These are phyloP conservation scores for Pseudocheirus occidentalis DNA, from an alignment of 2,797 vertebrate species.

Conservation along the genomic window DNA sequence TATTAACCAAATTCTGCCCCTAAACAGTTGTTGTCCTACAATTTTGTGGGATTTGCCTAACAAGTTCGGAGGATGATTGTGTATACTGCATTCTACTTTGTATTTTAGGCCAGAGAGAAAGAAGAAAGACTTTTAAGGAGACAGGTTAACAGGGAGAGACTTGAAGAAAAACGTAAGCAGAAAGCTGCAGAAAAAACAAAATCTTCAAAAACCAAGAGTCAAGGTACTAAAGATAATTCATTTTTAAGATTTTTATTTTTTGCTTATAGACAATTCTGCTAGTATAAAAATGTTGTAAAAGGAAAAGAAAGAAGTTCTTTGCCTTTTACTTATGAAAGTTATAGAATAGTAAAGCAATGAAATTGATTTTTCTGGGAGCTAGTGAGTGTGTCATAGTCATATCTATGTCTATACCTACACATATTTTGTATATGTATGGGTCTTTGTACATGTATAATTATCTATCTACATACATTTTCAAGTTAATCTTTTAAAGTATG, in stretches of 20 bases:
- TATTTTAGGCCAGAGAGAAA: conserved; percentile 95
- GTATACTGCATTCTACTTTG: conserved; percentile 53
- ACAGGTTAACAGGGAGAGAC: conserved; percentile 94
- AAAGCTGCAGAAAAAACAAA: conserved; percentile 90
- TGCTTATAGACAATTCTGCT: neutral
- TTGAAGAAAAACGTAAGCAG: conserved; percentile 96
- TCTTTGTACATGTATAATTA: neutral
- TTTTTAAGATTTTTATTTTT: conserved; percentile 12
- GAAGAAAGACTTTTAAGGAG: conserved; percentile 96
- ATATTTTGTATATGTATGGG: neutral
- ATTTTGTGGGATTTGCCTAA: neutral
- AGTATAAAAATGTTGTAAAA: neutral
- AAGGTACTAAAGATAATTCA: conserved; percentile 83
- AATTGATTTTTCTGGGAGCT: neutral
- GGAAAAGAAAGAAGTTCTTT: neutral
- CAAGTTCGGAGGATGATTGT: conserved; percentile 20
- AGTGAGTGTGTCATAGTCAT: neutral
- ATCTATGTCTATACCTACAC: neutral
- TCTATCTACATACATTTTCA: neutral
- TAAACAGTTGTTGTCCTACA: conserved; percentile 16
- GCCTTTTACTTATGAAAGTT: neutral
- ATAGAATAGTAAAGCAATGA: neutral
- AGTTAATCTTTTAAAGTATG: neutral
- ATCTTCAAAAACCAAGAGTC: conserved; percentile 84
- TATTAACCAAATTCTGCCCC: neutral